phyloP scores from a whole-genome alignment of 2,797 vertebrate species.

The Euthynnus affinis region DNA sequence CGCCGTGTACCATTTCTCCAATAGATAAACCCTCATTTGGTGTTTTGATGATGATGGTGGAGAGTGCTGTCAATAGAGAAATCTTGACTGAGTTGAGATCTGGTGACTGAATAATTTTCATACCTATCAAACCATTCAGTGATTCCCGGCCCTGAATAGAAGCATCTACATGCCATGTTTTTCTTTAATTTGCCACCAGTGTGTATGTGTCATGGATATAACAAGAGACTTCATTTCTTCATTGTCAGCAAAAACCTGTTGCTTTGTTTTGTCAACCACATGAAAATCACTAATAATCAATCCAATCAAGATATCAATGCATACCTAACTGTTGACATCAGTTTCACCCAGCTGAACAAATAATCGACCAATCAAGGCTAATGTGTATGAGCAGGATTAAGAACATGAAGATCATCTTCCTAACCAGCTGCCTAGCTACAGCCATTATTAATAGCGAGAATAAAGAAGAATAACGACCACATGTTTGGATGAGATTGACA shows the following conservation, averaged over 20 bases:
- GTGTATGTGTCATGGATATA: background rate
- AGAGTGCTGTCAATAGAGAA: background rate
- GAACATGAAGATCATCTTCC: too few species aligned
- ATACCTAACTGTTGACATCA: background rate
- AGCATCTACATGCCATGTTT: conserved; percentile 1
- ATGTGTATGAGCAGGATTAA: too few species aligned
- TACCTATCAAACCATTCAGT: background rate
- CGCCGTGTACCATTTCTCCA: background rate
- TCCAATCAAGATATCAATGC: background rate
- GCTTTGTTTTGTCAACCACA: conserved; percentile 11
- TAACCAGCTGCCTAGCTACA: background rate
- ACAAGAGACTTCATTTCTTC: background rate
- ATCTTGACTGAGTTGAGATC: too few species aligned
- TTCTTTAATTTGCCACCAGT: background rate
- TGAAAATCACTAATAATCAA: conserved; percentile 1
- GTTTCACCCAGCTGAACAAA: background rate
- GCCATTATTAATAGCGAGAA: background rate
- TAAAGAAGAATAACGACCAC: background rate
- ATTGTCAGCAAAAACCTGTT: conserved; percentile 18
- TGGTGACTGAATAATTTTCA: background rate
- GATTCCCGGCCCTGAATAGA: background rate
- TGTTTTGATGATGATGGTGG: background rate
- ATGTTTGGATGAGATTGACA: background rate
- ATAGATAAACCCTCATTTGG: conserved; percentile 3
- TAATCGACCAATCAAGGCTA: too few species aligned